phyloP scores from a whole-genome alignment of 2,797 vertebrate genomes.

The Linurgus olivaceus region DNA sequence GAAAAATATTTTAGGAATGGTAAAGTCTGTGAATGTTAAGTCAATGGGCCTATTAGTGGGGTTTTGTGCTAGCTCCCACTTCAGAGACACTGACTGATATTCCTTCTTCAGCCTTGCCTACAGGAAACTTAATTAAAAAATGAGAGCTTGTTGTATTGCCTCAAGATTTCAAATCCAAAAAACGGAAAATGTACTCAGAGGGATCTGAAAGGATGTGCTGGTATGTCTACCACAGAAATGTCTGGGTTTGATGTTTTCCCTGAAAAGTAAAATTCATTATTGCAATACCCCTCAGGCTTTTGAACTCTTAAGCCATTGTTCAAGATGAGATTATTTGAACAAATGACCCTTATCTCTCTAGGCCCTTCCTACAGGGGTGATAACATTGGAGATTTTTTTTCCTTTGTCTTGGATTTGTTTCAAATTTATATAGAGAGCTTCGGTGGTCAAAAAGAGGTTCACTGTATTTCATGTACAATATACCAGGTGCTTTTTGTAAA shows the following conservation, averaged over 20 bases:
- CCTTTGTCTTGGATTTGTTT: neutral
- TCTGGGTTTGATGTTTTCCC: constrained; percentile 21
- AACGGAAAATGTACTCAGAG: neutral
- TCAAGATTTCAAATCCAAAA: neutral
- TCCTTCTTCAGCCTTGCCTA: neutral
- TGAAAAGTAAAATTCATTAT: constrained; percentile 6
- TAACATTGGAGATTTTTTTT: neutral
- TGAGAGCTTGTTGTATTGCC: neutral
- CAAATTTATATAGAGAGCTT: neutral
- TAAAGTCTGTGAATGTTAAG: neutral
- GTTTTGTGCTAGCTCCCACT: neutral
- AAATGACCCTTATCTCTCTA: neutral
- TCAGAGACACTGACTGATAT: neutral
- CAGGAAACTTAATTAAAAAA: constrained; percentile 17
- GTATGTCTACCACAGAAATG: neutral
- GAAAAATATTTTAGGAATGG: neutral
- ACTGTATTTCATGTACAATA: neutral
- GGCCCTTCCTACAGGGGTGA: neutral
- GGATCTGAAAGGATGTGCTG: neutral
- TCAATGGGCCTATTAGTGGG: neutral
- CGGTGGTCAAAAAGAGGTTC: neutral
- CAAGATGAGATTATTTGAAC: neutral
- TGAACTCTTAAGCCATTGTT: neutral
- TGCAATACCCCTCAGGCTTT: neutral
- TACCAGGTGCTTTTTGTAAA: neutral